Conservation (phyloP, 2,888 invertebrate genomes). For the Ophioninae sp. region DNA sequence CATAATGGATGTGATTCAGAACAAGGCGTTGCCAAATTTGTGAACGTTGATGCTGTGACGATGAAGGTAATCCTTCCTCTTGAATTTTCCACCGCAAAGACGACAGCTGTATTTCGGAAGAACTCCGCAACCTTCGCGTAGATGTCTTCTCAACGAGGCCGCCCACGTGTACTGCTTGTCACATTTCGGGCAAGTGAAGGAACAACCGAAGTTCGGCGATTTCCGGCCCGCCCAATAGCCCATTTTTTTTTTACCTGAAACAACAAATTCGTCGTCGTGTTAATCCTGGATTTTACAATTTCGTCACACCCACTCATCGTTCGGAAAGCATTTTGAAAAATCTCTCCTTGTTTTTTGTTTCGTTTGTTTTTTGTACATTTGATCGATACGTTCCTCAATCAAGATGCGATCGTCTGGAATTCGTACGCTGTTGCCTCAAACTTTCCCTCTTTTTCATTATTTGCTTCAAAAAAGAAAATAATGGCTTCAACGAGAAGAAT, state of each 20-base stretch:
- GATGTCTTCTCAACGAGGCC: conserved; percentile 75
- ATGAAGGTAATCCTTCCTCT: conserved; percentile 74
- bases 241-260: conserved; percentile 69
- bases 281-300: neutral
- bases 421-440: neutral
- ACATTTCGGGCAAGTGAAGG: conserved; percentile 75
- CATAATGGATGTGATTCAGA: conserved; percentile 31
- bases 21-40: conserved; percentile 52
- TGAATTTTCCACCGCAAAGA: conserved; percentile 76
- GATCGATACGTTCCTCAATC: neutral
- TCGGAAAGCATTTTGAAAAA: neutral
- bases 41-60: conserved; percentile 69
- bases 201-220: conserved; percentile 66
- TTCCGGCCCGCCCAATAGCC: conserved; percentile 66
- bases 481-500: neutral
- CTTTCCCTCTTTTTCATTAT: neutral
- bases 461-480: neutral
- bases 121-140: conserved; percentile 73
- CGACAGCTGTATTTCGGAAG: conserved; percentile 70
- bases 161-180: conserved; percentile 77
- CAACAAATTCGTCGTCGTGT: conserved; percentile 52
- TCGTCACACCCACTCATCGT: neutral
- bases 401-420: neutral
- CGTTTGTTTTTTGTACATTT: conserved; percentile 1
- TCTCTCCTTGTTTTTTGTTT: neutral